Percentiles rank a stretch among this genome's conserved stretches.
Conservation (phyloP, 2,888 invertebrate species). For the Pristionchus fissidentatus region DNA sequence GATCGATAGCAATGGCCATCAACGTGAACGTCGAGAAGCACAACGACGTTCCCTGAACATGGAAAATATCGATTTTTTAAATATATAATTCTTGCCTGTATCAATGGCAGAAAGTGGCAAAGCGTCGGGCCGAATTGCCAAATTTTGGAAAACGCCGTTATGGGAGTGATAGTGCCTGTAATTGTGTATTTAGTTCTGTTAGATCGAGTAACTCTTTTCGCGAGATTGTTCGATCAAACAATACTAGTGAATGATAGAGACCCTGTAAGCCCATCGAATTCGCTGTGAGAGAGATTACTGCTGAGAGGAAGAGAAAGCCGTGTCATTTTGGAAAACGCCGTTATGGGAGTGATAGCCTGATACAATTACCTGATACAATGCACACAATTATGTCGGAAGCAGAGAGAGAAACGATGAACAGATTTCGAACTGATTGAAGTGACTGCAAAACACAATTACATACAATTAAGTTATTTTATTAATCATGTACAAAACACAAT, state of each 20-base stretch:
- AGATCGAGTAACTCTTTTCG: background rate
- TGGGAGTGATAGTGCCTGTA: conserved; percentile 95
- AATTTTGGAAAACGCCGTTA: conserved; percentile 89
- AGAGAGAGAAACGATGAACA: conserved; percentile 73
- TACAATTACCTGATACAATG: conserved; percentile 80
- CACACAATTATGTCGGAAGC: conserved; percentile 91
- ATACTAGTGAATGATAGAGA: background rate
- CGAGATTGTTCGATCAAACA: background rate
- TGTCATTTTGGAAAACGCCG: too few relatives aligned
- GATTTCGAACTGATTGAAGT: conserved; percentile 72
- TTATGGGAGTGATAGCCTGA: too few relatives aligned
- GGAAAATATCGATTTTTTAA: background rate
- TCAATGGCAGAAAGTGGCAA: conserved; percentile 92
- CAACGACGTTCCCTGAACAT: conserved; percentile 84
- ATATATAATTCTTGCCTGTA: conserved; percentile 81
- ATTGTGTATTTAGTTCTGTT: background rate
- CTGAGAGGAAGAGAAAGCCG: too few relatives aligned
- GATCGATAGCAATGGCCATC: conserved; percentile 95
- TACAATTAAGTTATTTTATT: too few relatives aligned
- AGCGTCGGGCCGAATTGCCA: conserved; percentile 93
- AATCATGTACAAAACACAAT: too few relatives aligned
- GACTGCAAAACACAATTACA: too few relatives aligned
- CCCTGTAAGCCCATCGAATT: too few relatives aligned
- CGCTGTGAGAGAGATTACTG: too few relatives aligned
- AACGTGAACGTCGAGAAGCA: conserved; percentile 97